phyloP scores from a whole-genome alignment of 2,888 invertebrate species.

The Heterodera filipjevi region DNA sequence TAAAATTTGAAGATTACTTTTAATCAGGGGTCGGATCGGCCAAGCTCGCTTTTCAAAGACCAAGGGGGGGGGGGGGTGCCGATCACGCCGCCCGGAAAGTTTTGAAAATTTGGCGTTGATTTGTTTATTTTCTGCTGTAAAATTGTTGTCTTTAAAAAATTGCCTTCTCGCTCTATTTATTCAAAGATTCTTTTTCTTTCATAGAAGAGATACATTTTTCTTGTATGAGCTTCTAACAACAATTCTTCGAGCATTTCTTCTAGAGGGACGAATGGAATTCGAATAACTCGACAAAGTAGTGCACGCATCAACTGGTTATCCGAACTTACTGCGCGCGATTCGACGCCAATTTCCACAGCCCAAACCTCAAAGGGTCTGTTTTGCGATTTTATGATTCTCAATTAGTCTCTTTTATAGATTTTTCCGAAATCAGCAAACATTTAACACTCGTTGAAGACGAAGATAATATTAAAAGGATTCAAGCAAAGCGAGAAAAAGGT shows the following conservation, averaged over 20 bases:
- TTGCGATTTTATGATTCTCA: not conserved
- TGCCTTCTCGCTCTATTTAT: too few species aligned
- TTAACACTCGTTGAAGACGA: slow-evolving; percentile 20
- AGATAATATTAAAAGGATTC: slow-evolving; percentile 9
- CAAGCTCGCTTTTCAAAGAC: too few species aligned
- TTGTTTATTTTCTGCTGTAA: too few species aligned
- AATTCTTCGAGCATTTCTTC: slow-evolving; percentile 4
- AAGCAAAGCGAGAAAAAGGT: slow-evolving; percentile 24
- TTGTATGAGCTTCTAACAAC: slow-evolving; percentile 24
- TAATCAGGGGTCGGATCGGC: too few species aligned
- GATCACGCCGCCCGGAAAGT: too few species aligned
- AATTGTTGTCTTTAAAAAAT: too few species aligned
- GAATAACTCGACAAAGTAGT: slow-evolving; percentile 20
- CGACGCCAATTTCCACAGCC: slow-evolving; percentile 4
- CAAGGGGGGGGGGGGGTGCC: too few species aligned
- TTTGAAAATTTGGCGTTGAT: too few species aligned
- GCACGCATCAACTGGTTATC: slow-evolving; percentile 23
- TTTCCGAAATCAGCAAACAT: slow-evolving; percentile 16
- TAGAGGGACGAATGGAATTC: slow-evolving; percentile 22
- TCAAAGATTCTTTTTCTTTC: too few species aligned
- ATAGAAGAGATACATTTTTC: not conserved
- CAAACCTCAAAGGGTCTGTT: slow-evolving; percentile 20
- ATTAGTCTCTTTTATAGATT: not conserved
- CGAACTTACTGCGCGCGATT: slow-evolving; percentile 1
- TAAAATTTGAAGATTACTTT: too few species aligned